These are phyloP conservation scores for Drosophila nigrodunni DNA, from an alignment of 1,140 invertebrate species.

Conservation along the genomic window DNA sequence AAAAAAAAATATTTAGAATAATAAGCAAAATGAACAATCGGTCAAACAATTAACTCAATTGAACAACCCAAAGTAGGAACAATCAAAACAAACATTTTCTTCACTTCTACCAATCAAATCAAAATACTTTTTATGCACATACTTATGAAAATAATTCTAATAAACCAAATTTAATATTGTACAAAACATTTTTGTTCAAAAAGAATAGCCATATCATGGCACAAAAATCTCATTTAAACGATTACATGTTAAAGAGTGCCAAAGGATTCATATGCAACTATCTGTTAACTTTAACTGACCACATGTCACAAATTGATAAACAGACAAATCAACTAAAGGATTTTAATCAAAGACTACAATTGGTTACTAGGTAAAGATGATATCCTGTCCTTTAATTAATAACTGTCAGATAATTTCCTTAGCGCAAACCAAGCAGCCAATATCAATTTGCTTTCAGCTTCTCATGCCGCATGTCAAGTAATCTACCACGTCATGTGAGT, in stretches of 20 bases:
- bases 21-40: too few relatives aligned
- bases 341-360: slow-evolving; percentile 41
- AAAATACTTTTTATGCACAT: too few relatives aligned
- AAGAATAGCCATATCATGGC: not conserved
- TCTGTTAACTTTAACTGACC: not conserved
- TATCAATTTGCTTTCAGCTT: slow-evolving; percentile 29
- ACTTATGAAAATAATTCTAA: too few relatives aligned
- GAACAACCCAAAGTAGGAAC: too few relatives aligned
- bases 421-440: slow-evolving; percentile 44
- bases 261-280: slow-evolving; percentile 29
- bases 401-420: slow-evolving; percentile 9
- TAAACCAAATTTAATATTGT: too few relatives aligned
- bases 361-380: slow-evolving; percentile 51
- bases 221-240: slow-evolving; percentile 7
- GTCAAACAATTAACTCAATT: too few relatives aligned
- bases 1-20: too few relatives aligned
- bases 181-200: too few relatives aligned
- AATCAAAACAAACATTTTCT: too few relatives aligned
- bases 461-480: slow-evolving; percentile 15
- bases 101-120: too few relatives aligned
- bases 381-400: not conserved
- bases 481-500: slow-evolving; percentile 43
- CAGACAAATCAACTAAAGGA: slow-evolving; percentile 54
- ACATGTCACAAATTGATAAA: slow-evolving; percentile 5
- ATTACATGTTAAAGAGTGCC: slow-evolving; percentile 29